Percentiles rank a stretch among this genome's conserved stretches.
Evolutionary conservation across 2,113 vertebrate species (phyloP).

Genomic region (Marmota flaviventris): DNA sequence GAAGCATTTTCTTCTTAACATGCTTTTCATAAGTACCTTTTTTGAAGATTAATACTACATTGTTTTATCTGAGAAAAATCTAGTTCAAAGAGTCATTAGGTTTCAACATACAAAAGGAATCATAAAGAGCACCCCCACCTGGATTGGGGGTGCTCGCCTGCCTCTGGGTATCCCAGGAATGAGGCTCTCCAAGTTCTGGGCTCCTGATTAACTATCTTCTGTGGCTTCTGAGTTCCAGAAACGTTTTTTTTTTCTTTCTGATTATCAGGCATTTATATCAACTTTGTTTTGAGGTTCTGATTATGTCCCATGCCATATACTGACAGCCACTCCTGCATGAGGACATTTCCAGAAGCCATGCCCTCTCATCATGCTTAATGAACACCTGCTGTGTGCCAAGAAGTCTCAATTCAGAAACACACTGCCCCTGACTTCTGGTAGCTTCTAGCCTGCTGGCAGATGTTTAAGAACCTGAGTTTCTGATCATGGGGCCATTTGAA

Average conservation of each 20-base stretch:
- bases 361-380: too few relatives aligned
- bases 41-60: neutral
- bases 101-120: neutral
- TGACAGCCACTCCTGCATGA: neutral
- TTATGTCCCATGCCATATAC: neutral
- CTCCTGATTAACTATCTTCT: neutral
- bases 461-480: neutral
- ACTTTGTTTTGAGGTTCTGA: neutral
- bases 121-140: accelerated
- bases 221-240: neutral
- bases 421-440: neutral
- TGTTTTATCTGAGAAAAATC: conserved; percentile 9
- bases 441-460: neutral
- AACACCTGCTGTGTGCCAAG: neutral
- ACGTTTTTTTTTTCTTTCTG: neutral
- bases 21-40: neutral
- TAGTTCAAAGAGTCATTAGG: neutral
- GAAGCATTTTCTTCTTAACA: neutral
- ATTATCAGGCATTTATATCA: neutral
- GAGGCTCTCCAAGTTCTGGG: neutral
- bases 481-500: accelerated
- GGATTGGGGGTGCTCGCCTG: neutral
- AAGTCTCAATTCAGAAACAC: neutral
- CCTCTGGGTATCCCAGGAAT: neutral
- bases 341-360: neutral